These are phyloP conservation scores for Drosophila santomea DNA, from an alignment of 1,140 invertebrate species.

Conservation along the genomic window DNA sequence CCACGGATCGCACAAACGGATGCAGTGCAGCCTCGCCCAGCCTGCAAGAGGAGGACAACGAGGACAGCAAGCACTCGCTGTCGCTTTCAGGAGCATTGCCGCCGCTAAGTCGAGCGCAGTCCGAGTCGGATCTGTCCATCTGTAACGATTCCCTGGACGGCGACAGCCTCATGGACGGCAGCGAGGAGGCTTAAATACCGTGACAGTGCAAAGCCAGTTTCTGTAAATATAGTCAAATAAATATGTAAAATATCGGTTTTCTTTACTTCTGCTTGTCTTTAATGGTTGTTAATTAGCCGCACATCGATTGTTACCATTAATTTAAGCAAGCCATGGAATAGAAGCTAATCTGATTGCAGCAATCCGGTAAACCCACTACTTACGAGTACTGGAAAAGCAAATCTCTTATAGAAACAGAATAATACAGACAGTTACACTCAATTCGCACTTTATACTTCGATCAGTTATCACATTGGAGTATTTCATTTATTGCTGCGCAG, in stretches of 20 bases:
- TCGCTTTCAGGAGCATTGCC: constrained; percentile 45
- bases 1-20: constrained; percentile 26
- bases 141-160: constrained; percentile 81
- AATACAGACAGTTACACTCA: not conserved
- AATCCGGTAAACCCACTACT: too few relatives aligned
- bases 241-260: constrained; percentile 54
- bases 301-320: not conserved
- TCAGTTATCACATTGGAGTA: constrained; percentile 34
- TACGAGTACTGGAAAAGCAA: not conserved
- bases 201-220: constrained; percentile 13
- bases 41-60: constrained; percentile 70
- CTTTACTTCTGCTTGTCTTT: not conserved
- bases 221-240: constrained; percentile 73
- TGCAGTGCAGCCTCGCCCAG: constrained; percentile 50
- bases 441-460: constrained; percentile 3
- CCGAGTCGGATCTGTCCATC: constrained; percentile 81
- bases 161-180: constrained; percentile 78
- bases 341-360: too few relatives aligned
- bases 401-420: not conserved
- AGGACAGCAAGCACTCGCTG: constrained; percentile 75
- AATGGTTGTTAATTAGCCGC: not conserved
- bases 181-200: constrained; percentile 66
- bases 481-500: constrained; percentile 35
- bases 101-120: constrained; percentile 60
- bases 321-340: not conserved